Conservation (phyloP, 2,888 invertebrate species). For the Athalia cordata region DNA sequence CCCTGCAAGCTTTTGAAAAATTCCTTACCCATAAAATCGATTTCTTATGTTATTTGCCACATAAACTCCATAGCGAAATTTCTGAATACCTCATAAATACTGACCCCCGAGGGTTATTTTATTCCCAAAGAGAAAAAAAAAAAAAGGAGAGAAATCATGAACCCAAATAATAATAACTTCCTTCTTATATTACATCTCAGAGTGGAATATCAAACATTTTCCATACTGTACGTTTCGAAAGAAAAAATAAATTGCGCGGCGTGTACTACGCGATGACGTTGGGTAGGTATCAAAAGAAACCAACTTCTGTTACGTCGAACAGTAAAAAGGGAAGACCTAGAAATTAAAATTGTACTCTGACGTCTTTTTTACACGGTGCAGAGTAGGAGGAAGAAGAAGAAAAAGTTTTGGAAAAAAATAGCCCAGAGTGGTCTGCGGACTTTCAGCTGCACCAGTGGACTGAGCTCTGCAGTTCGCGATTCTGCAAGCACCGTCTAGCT, state of each 20-base stretch:
- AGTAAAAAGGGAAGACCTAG: conserved; percentile 11
- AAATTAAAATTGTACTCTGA: conserved; percentile 24
- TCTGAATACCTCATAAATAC: conserved; percentile 7
- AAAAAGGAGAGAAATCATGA: not conserved
- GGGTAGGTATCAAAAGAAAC: not conserved
- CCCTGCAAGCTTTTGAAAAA: conserved; percentile 27
- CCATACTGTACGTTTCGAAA: not conserved
- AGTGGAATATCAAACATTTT: not conserved
- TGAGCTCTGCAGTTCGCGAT: conserved; percentile 1
- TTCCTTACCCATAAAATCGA: conserved; percentile 26
- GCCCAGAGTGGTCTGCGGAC: no score
- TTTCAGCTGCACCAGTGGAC: not conserved
- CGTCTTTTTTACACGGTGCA: not conserved
- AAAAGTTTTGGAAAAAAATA: not conserved
- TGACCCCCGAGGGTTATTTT: not conserved
- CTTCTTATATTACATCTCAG: not conserved
- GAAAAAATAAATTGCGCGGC: not conserved
- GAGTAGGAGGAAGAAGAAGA: not conserved
- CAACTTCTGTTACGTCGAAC: not conserved
- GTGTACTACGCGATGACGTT: not conserved
- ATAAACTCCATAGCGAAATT: conserved; percentile 22
- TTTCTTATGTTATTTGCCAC: conserved; percentile 22
- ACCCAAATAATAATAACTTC: not conserved
- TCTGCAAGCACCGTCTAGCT: not conserved
- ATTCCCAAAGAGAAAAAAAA: not conserved